These are phyloP conservation scores for Cordilura impudica DNA, from an alignment of 2,888 invertebrate species.

Conservation along the genomic window DNA sequence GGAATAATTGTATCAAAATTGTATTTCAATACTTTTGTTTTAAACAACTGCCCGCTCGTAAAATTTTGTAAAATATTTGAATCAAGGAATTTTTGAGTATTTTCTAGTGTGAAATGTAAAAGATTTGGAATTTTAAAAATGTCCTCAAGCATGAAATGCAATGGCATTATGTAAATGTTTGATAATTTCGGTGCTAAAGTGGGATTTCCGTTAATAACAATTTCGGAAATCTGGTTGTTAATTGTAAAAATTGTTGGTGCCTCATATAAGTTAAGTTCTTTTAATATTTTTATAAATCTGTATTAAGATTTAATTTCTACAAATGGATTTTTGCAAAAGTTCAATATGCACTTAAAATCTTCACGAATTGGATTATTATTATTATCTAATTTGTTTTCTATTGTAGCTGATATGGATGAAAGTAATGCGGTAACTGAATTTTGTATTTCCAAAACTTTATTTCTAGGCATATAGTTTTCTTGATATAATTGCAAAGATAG, in stretches of 20 bases:
- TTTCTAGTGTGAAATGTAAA: constrained; percentile 31
- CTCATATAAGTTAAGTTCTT: too few species aligned
- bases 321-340: constrained; percentile 28
- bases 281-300: constrained; percentile 15
- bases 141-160: constrained; percentile 34
- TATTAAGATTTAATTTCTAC: constrained; percentile 26
- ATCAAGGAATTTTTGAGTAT: constrained; percentile 21
- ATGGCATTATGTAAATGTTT: constrained; percentile 41
- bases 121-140: constrained; percentile 41
- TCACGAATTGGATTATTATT: not conserved
- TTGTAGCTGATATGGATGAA: constrained; percentile 15
- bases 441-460: constrained; percentile 15
- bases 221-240: constrained; percentile 16
- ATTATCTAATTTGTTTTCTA: constrained; percentile 13
- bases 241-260: too few species aligned
- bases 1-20: constrained; percentile 29
- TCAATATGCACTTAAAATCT: constrained; percentile 12
- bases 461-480: constrained; percentile 14
- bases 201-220: constrained; percentile 32
- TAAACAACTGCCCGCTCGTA: constrained; percentile 34
- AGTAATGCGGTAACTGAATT: constrained; percentile 18
- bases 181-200: constrained; percentile 23
- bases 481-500: constrained; percentile 22
- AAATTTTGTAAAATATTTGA: constrained; percentile 40
- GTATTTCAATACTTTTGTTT: constrained; percentile 2